Evolutionary conservation across 2,888 invertebrate species (phyloP).

Genomic region (Mesorhabditis belari): DNA sequence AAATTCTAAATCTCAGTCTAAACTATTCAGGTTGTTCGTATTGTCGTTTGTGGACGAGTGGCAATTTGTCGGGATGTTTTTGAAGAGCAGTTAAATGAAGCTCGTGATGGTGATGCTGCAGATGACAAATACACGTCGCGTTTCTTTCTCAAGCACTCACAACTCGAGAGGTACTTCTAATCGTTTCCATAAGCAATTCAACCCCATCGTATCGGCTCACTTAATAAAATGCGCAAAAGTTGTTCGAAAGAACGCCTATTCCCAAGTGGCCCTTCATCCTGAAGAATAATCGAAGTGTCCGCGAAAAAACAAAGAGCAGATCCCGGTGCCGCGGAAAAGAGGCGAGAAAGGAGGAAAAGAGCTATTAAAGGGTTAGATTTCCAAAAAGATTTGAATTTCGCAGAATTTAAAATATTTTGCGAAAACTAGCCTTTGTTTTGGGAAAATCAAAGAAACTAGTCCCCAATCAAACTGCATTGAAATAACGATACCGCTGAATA

Average conservation of each 20-base stretch:
- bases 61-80: constrained; percentile 63
- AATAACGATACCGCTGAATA: too few relatives aligned
- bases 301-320: background rate
- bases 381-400: background rate
- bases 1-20: constrained; percentile 72
- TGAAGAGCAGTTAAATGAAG: constrained; percentile 89
- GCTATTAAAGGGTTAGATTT: too few relatives aligned
- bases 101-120: constrained; percentile 81
- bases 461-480: too few relatives aligned
- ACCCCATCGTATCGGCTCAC: background rate
- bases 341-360: too few relatives aligned
- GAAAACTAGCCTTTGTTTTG: background rate
- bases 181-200: constrained; percentile 88
- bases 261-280: background rate
- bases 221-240: constrained; percentile 44
- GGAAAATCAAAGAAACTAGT: too few relatives aligned
- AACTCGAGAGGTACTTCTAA: constrained; percentile 61
- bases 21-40: constrained; percentile 20
- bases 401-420: too few relatives aligned
- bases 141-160: background rate
- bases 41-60: constrained; percentile 26
- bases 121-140: constrained; percentile 79
- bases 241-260: constrained; percentile 54
- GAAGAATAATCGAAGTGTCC: background rate
- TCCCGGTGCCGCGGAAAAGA: background rate